Conservation (phyloP, 2,113 vertebrate genomes). For the Prietella phreatophila region DNA sequence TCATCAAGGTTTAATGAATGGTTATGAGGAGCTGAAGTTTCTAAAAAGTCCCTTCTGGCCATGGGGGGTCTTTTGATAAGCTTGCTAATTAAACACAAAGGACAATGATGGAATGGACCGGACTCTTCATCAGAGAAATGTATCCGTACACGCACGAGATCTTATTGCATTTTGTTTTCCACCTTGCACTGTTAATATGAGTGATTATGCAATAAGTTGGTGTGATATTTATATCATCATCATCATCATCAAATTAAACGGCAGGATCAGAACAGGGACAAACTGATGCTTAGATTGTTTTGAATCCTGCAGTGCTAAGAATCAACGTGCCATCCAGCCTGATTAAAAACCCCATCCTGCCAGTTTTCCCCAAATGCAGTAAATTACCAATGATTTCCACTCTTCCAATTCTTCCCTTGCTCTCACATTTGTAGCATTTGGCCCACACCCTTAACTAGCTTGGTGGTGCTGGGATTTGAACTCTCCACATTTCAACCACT, state of each 20-base stretch:
- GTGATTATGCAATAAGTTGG: neutral
- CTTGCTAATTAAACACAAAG: conserved; percentile 59
- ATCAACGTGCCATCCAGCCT: conserved; percentile 16
- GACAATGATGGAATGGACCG: conserved; percentile 31
- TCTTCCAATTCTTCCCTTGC: conserved; percentile 1
- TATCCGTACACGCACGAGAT: conserved; percentile 19
- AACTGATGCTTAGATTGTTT: conserved; percentile 18
- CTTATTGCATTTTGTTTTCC: neutral
- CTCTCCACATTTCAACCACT: too few species aligned
- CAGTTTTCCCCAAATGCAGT: conserved; percentile 28
- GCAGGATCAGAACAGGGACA: neutral
- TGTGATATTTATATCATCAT: conserved; percentile 1
- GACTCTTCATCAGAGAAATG: conserved; percentile 12
- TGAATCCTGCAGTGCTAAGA: conserved; percentile 20
- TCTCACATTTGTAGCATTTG: neutral
- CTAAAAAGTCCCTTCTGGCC: conserved; percentile 48
- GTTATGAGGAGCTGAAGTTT: conserved; percentile 53
- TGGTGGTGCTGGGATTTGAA: too few species aligned
- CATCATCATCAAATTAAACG: conserved; percentile 1
- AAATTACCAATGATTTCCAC: conserved; percentile 16
- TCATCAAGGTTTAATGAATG: conserved; percentile 51
- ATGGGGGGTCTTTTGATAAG: conserved; percentile 33
- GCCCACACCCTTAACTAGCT: too few species aligned
- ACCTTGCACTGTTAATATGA: conserved; percentile 21
- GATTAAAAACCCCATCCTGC: conserved; percentile 14